Percentiles rank a stretch among this genome's conserved stretches.
These are phyloP conservation scores for Carcinoscorpius rotundicauda DNA, from an alignment of 1,140 invertebrate genomes.

Conservation along the genomic window DNA sequence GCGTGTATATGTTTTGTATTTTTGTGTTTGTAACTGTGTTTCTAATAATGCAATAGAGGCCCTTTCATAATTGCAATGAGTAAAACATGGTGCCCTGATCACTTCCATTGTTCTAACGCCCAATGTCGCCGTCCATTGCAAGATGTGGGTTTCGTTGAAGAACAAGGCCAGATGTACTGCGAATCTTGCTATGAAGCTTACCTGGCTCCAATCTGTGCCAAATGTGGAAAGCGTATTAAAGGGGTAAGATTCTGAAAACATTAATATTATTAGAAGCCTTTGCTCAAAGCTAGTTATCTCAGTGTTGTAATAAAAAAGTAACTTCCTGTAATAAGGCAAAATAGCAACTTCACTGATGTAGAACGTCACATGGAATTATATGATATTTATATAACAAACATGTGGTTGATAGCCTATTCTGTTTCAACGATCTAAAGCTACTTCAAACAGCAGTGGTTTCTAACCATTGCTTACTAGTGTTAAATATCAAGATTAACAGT, in stretches of 20 bases:
- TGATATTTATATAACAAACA: too few relatives aligned
- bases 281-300: background rate
- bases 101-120: conserved; percentile 88
- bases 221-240: conserved; percentile 88
- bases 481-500: too few relatives aligned
- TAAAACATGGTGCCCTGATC: conserved; percentile 97
- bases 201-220: conserved; percentile 85
- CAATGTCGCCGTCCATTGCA: conserved; percentile 78
- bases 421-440: too few relatives aligned
- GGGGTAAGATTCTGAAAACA: conserved; percentile 41
- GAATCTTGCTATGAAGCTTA: conserved; percentile 95
- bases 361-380: too few relatives aligned
- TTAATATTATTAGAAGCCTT: background rate
- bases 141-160: conserved; percentile 96
- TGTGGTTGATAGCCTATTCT: too few relatives aligned
- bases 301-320: too few relatives aligned
- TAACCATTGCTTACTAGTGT: too few relatives aligned
- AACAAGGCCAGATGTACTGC: conserved; percentile 84
- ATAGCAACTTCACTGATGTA: too few relatives aligned
- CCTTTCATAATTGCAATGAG: conserved; percentile 95
- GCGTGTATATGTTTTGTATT: background rate
- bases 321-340: too few relatives aligned
- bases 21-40: background rate
- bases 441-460: too few relatives aligned
- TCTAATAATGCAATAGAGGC: conserved; percentile 50